Base-by-base conservation (phyloP, 1,140 invertebrate genomes). In the Drosophila saltans region DNA sequence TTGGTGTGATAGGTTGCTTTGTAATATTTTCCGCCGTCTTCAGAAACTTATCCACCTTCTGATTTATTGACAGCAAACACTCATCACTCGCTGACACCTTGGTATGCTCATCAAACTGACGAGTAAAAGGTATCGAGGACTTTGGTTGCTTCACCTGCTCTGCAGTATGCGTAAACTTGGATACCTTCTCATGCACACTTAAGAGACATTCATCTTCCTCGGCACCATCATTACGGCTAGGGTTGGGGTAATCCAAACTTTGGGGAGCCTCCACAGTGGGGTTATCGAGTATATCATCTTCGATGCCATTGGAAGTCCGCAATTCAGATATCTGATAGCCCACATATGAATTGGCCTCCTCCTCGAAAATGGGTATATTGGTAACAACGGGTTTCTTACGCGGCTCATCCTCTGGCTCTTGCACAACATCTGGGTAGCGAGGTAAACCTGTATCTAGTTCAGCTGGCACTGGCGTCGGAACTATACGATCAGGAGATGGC, bases 381-480 rank as follows among this genome's bases (percentile, higher is more conserved):
- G 79, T 92, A 7, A 93, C 85, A 4, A 90, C 74, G 0, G 93
- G 91, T 60, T 90, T 91, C 45, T 89, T 91, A 8, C 92, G 80
- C 2, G 92, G 91, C 63, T 94, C 94, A 81, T 96, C 95, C 66
- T 96, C 95, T 10, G 95, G 95, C 93, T 96, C 95, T 83, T 93
- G 94, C 2, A 96, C 94, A 74, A 94, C 93, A 91, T 96, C 95
- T 3, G 95, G 95, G 86, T 95, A 95, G 69, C 95, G 93, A 9
- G 95, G 95, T 61, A 93, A 94, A 39, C 94, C 94, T n/a, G 92
- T 91, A 72, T 95, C 94, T 58, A 94, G 93, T 66, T 93, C 92
- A 30, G 93, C 93, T 30, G 93, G 93, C 55, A 95, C 92, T 1
- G 95, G 95, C n/a, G 94, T 94, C 1, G 95, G 94, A 80, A 94